Percentiles rank a stretch among this genome's conserved stretches.
Conservation (phyloP, 2,888 invertebrate genomes). For the Apamea anceps region DNA sequence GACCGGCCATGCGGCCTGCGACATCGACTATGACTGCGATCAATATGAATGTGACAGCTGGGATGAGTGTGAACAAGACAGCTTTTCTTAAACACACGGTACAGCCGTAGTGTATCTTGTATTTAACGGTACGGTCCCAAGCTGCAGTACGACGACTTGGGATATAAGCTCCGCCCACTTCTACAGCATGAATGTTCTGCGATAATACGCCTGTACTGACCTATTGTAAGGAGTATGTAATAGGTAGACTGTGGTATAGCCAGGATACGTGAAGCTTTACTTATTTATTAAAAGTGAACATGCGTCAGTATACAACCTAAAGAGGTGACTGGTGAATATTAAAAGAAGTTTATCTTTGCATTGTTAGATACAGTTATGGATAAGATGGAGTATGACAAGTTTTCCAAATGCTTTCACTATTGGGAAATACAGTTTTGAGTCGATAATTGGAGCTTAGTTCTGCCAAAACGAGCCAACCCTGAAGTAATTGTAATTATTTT, state of each 20-base stretch:
- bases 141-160: neutral
- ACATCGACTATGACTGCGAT: constrained; percentile 89
- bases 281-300: neutral
- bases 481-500: neutral
- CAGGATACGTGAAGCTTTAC: neutral
- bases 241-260: constrained; percentile 2
- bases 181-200: neutral
- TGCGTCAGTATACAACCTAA: too few relatives aligned
- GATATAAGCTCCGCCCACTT: constrained; percentile 20
- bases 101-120: neutral
- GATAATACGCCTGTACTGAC: neutral
- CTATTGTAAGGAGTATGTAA: neutral
- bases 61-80: constrained; percentile 90
- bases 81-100: constrained; percentile 82
- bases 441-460: neutral
- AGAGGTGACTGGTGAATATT: too few relatives aligned
- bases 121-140: neutral
- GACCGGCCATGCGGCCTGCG: constrained; percentile 89
- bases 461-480: neutral
- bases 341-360: neutral
- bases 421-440: neutral
- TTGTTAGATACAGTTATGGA: neutral
- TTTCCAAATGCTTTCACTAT: neutral
- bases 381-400: neutral
- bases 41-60: constrained; percentile 89